Evolutionary conservation across 2,797 vertebrate species (phyloP).

Genomic region (Octomys mimax): DNA sequence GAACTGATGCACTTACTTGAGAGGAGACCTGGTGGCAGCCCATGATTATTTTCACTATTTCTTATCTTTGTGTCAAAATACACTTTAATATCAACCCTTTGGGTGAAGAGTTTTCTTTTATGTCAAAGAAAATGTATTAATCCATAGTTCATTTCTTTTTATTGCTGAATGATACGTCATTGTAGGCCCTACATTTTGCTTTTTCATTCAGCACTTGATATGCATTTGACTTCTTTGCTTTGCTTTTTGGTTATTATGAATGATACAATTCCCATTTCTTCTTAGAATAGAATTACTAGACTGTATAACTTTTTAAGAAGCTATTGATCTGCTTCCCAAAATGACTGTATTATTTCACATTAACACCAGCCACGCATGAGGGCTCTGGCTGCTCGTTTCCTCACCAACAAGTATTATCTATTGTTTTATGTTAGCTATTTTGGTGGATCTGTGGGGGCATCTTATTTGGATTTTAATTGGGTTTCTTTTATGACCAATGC

Average conservation of each 20-base stretch:
- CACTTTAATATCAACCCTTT: constrained; percentile 28
- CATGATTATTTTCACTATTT: neutral
- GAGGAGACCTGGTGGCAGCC: neutral
- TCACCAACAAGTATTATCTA: neutral
- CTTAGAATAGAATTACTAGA: constrained; percentile 7
- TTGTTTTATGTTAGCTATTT: neutral
- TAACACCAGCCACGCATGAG: neutral
- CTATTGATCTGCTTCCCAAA: neutral
- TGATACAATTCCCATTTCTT: constrained; percentile 23
- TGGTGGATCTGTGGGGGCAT: neutral
- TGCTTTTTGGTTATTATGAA: neutral
- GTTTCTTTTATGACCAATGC: neutral
- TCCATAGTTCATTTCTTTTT: neutral
- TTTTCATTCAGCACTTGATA: neutral
- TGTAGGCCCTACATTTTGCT: neutral
- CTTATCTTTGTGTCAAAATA: neutral
- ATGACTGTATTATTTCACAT: neutral
- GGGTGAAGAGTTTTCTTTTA: neutral
- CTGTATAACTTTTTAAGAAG: constrained; percentile 6
- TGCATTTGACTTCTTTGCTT: neutral
- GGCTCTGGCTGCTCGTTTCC: neutral
- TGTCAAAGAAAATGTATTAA: neutral
- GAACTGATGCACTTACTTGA: neutral
- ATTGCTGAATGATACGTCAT: neutral
- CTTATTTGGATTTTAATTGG: neutral